Percentiles rank a stretch among this genome's conserved stretches.
Conservation (phyloP, 2,113 vertebrate genomes). For the Litocranius walleri region DNA sequence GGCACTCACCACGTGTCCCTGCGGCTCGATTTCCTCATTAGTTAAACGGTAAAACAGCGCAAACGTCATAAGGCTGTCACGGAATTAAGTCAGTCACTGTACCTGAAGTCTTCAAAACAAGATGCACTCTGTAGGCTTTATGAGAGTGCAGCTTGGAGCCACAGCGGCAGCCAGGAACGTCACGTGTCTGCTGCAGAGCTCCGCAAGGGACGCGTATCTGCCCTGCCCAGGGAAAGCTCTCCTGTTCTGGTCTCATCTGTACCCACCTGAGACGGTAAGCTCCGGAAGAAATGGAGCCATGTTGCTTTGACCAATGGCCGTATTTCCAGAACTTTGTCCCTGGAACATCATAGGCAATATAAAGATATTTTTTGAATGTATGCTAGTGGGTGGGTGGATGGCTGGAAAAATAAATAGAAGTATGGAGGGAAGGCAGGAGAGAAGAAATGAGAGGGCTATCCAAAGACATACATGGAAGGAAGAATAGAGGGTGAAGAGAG, state of each 20-base stretch:
- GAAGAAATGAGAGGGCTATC: neutral
- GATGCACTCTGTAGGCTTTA: accelerated
- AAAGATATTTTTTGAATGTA: neutral
- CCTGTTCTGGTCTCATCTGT: neutral
- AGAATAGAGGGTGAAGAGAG: neutral
- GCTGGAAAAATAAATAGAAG: neutral
- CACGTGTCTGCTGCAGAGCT: neutral
- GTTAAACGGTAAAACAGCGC: accelerated
- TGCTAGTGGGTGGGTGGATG: neutral
- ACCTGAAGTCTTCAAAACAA: neutral
- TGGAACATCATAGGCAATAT: neutral
- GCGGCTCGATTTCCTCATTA: neutral
- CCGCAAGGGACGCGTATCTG: neutral
- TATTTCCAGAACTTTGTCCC: neutral
- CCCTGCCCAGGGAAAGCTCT: neutral
- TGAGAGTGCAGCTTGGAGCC: neutral
- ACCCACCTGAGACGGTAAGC: neutral
- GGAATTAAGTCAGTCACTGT: neutral
- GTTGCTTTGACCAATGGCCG: neutral
- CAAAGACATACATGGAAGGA: neutral
- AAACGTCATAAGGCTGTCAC: neutral
- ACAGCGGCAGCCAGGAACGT: neutral
- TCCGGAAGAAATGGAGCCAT: neutral
- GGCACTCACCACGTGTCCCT: neutral
- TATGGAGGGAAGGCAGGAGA: neutral